Conservation (phyloP, 2,888 invertebrate genomes). For the Cremastinae sp. region DNA sequence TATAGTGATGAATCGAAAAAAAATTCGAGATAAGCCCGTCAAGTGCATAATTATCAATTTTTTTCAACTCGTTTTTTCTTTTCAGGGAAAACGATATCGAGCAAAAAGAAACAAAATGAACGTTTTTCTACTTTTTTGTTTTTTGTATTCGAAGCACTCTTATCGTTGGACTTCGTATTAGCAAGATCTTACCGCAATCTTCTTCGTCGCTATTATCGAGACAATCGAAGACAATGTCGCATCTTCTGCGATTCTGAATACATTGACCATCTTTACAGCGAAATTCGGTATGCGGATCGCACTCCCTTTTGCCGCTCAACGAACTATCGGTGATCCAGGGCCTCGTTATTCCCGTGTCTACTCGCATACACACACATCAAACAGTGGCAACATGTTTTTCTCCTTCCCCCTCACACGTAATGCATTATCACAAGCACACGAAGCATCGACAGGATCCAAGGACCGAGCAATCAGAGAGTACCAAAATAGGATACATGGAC, state of each 20-base stretch:
- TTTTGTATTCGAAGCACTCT: background rate
- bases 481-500: background rate
- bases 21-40: too few relatives aligned
- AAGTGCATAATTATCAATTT: too few relatives aligned
- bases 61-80: too few relatives aligned
- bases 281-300: constrained; percentile 79
- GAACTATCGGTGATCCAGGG: constrained; percentile 60
- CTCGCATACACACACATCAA: constrained; percentile 64
- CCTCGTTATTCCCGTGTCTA: constrained; percentile 62
- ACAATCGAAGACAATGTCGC: constrained; percentile 85
- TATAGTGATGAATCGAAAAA: too few relatives aligned
- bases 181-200: constrained; percentile 82
- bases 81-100: too few relatives aligned
- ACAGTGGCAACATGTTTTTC: constrained; percentile 47
- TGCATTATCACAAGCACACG: constrained; percentile 57
- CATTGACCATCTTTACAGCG: constrained; percentile 84
- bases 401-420: constrained; percentile 16
- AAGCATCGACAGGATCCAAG: constrained; percentile 46
- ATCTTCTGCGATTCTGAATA: constrained; percentile 83
- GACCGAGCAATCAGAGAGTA: background rate
- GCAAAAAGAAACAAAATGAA: too few relatives aligned
- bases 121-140: background rate
- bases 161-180: background rate
- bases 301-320: constrained; percentile 61
- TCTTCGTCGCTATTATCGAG: constrained; percentile 85